These are phyloP conservation scores for Glomeris maerens DNA, from an alignment of 1,140 invertebrate genomes.

Conservation along the genomic window DNA sequence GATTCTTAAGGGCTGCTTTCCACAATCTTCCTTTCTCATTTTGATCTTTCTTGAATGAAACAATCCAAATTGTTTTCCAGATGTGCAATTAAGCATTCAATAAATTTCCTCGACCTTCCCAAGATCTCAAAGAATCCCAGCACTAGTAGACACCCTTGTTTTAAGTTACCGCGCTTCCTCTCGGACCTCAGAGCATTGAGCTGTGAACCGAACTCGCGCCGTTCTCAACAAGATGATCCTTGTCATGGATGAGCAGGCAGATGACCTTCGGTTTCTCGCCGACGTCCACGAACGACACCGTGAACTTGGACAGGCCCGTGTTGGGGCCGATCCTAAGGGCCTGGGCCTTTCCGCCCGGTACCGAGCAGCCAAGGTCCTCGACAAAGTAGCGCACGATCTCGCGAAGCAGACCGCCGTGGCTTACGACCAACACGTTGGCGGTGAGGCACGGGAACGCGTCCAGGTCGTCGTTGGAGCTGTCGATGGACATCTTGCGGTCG, in stretches of 20 bases:
- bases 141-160: no score
- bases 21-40: no score
- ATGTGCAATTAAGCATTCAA: no score
- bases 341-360: constrained; percentile 27
- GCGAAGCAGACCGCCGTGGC: constrained; percentile 29
- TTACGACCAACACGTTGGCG: constrained; percentile 29
- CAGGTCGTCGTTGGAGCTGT: constrained; percentile 28
- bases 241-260: constrained; percentile 24
- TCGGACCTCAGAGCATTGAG: no score
- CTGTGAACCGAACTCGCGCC: constrained; percentile 17
- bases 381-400: constrained; percentile 29
- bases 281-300: constrained; percentile 17
- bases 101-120: no score
- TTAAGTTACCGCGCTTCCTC: no score
- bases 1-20: no score
- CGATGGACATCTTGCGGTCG: constrained; percentile 22
- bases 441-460: constrained; percentile 22
- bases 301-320: constrained; percentile 26
- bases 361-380: constrained; percentile 28
- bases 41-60: no score
- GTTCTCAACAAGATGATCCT: constrained; percentile 18
- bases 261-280: constrained; percentile 21
- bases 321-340: constrained; percentile 28
- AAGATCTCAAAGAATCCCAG: no score
- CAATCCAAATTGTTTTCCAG: no score